Evolutionary conservation across 2,888 invertebrate species (phyloP), one percentile per base, ranked within the genome.

Genomic region (Rhagium mordax): DNA sequence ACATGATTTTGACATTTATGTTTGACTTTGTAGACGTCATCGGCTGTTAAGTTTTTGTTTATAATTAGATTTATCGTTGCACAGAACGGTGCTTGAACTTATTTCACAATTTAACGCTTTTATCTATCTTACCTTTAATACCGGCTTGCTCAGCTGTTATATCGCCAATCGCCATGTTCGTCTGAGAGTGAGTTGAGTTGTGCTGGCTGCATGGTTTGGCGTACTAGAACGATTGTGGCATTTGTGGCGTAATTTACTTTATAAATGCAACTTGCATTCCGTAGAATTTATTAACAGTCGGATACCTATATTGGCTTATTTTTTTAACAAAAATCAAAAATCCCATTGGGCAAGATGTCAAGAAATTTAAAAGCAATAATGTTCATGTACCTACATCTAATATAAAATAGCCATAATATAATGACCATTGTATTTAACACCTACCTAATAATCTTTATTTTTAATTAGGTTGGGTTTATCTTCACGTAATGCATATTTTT

Each of bases 1-100:
- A 86, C 85, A 85, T 86, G 86, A 86, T 86, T 86, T 86, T 86
- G 86, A 86, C 86, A 81, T 85, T 83, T 82, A 57, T 71, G 75
- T 74, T 74, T 74, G 72, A 75, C 74, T 77, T 76, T 74, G 41
- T 8, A 72, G 74, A 76, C 77, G 75, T 75, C 78, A 79, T 72
- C 66, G 61, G 61, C 29, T 59, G 15, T 60, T 47, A 41, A 47
- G 24, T 57, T 67, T 67, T 67, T 57, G 24, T 47, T 67, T 67
- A 24, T 60, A 61, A 57, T 71, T 71, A 48, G 16, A 13, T 24
- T 27, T 41, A 16, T 29, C 27, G 47, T 49, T 16, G 15, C 29
- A 16, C 48, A 21, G 18, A 18, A 24, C n/a, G n/a, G 27, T 15
- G 29, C 15, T 47, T 65, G 18, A 21, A 33, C 41, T 47, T 33